phyloP scores from a whole-genome alignment of 2,113 vertebrate genomes.

The Ranitomeya imitator region DNA sequence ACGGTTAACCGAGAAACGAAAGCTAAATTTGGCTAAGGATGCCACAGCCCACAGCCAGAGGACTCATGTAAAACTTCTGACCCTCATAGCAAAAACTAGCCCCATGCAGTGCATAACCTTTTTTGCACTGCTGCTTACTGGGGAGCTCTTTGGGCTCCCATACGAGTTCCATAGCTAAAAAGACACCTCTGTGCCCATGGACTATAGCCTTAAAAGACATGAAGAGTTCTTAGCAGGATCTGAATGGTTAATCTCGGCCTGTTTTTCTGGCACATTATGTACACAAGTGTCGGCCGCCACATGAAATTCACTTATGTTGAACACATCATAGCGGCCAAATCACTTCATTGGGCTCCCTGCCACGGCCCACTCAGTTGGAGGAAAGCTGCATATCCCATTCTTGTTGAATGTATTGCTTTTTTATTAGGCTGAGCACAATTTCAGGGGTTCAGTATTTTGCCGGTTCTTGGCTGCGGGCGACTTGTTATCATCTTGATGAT shows the following conservation, averaged over 20 bases:
- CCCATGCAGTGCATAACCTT: background rate
- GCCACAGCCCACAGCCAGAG: background rate
- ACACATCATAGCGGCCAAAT: slow-evolving; percentile 49
- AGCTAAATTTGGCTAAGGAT: background rate
- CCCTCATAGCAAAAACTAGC: background rate
- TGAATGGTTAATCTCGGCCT: slow-evolving; percentile 29
- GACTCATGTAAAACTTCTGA: background rate
- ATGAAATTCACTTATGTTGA: slow-evolving; percentile 57
- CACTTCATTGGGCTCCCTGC: slow-evolving; percentile 55
- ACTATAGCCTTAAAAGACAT: background rate
- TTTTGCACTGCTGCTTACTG: background rate
- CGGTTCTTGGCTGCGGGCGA: slow-evolving; percentile 17
- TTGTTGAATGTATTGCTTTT: slow-evolving; percentile 34
- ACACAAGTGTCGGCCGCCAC: slow-evolving; percentile 36
- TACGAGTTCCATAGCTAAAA: background rate
- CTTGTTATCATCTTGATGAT: slow-evolving; percentile 46
- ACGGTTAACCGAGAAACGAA: background rate
- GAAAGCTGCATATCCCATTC: slow-evolving; percentile 9
- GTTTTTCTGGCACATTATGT: slow-evolving; percentile 34
- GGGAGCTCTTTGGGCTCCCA: background rate
- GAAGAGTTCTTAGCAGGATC: background rate
- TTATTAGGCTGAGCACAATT: slow-evolving; percentile 32
- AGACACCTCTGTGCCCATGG: background rate
- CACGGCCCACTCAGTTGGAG: slow-evolving; percentile 52
- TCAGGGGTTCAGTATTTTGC: slow-evolving; percentile 22